These are phyloP conservation scores for Gryllus longicercus DNA, from an alignment of 2,888 invertebrate species.

Conservation along the genomic window DNA sequence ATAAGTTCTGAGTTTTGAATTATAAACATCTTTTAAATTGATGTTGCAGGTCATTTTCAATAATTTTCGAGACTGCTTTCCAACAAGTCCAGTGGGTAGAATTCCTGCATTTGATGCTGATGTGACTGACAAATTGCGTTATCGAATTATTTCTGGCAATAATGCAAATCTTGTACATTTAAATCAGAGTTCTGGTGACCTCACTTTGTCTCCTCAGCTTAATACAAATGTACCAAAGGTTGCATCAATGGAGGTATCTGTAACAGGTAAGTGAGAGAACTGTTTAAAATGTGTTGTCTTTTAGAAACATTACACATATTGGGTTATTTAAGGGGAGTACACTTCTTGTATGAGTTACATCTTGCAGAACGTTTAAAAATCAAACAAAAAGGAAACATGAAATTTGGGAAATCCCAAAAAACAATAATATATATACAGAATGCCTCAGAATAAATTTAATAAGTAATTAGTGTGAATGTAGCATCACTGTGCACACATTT, in stretches of 20 bases:
- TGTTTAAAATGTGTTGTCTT: no score
- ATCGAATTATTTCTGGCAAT: conserved; percentile 84
- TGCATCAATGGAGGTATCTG: conserved; percentile 90
- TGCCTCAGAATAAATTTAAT: no score
- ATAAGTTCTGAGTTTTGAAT: not conserved
- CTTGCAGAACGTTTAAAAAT: no score
- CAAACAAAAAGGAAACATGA: no score
- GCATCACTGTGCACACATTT: no score
- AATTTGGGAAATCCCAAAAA: no score
- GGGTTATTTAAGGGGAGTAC: no score
- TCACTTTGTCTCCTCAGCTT: conserved; percentile 84
- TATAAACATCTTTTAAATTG: not conserved
- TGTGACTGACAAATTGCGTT: conserved; percentile 80
- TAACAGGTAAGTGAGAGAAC: conserved; percentile 58
- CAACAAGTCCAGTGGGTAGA: conserved; percentile 83
- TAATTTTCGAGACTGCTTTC: conserved; percentile 91
- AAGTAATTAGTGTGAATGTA: no score
- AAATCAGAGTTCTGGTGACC: conserved; percentile 77
- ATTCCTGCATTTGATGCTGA: conserved; percentile 95
- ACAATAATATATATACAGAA: no score
- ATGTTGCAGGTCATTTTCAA: conserved; percentile 81
- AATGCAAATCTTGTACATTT: conserved; percentile 84
- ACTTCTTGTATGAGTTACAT: no score
- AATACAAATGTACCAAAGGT: conserved; percentile 93
- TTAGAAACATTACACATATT: no score